Evolutionary conservation across 1,140 invertebrate species (phyloP).

Genomic region (Drosophila tsacasi): DNA sequence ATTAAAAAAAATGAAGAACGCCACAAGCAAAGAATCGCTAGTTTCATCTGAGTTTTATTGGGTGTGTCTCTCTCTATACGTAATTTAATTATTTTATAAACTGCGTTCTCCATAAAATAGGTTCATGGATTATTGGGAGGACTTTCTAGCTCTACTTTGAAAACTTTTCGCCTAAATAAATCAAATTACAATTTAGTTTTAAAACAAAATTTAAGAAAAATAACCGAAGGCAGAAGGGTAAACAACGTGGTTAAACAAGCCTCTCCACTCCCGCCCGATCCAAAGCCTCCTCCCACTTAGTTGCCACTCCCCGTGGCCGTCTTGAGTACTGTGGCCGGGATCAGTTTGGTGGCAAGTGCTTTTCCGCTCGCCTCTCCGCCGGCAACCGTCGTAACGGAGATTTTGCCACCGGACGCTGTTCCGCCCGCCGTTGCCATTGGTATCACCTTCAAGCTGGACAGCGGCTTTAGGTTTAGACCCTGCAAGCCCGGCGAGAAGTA

Average conservation of each 20-base stretch:
- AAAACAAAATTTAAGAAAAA: slow-evolving; percentile 1
- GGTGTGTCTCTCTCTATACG: slow-evolving; percentile 21
- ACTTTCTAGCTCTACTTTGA: not conserved
- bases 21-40: not conserved
- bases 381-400: slow-evolving; percentile 41
- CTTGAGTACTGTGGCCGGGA: slow-evolving; percentile 62
- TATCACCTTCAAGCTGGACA: slow-evolving; percentile 90
- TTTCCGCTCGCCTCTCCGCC: slow-evolving; percentile 26
- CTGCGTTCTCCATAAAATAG: slow-evolving; percentile 1
- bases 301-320: slow-evolving; percentile 66
- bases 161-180: slow-evolving; percentile 12
- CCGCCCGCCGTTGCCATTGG: slow-evolving; percentile 52
- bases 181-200: slow-evolving; percentile 3
- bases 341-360: slow-evolving; percentile 53
- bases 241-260: slow-evolving; percentile 34
- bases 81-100: slow-evolving; percentile 37
- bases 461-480: slow-evolving; percentile 89
- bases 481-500: slow-evolving; percentile 87
- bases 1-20: not conserved
- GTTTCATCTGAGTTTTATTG: slow-evolving; percentile 60
- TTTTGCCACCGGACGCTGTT: slow-evolving; percentile 36
- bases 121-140: slow-evolving; percentile 3
- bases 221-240: not conserved
- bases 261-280: slow-evolving; percentile 40
- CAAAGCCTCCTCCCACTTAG: slow-evolving; percentile 17